Base-by-base conservation (phyloP, 2,888 invertebrate species). In the Thecophora atra region DNA sequence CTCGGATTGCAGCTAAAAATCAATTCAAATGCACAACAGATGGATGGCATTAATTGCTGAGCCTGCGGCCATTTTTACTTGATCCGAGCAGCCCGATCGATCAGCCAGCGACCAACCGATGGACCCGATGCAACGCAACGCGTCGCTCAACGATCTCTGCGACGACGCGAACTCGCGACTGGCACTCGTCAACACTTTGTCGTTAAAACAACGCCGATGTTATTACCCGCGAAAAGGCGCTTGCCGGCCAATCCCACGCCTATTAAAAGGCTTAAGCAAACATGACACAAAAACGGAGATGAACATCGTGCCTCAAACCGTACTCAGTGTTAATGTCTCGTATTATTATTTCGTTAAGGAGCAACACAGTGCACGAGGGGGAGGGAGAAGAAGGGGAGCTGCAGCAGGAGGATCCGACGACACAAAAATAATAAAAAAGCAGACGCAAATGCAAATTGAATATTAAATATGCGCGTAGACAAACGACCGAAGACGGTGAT, bases 131-230 rank as follows among this genome's bases (percentile, higher is more conserved):
- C 58, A 17, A 17, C 28, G 24, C 11, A 51, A 21, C 21, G 17
- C 8, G 8, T 15, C n/a, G 17, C 24, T 19, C 21, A 15, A 19
- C 37, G 51, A 42, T 56, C 26, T 24, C 21, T 47, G 44, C 56
- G 24, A 56, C 28, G 7, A 60, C 21, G 56, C 7, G 56, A 63
- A 67, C 62, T 24, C 56, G 51, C 52, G 65, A 51, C 47, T 60
- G 72, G 64, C 66, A 69, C 68, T 64, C 73, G 75, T 75, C 73
- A 72, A 75, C 73, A 75, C 75, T 73, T 75, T 73, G 73, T 75
- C 70, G 56, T 68, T 68, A 56, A 68, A 60, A 58, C 58, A 68
- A 42, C 47, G 63, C 63, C 62, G 51, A 62, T 21, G 66, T 67
- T 72, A 72, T 72, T 44, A 42, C 65, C 66, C 52, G 52, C 51